These are phyloP conservation scores for Spodoptera litura DNA, from an alignment of 1,140 invertebrate genomes.

Conservation along the genomic window DNA sequence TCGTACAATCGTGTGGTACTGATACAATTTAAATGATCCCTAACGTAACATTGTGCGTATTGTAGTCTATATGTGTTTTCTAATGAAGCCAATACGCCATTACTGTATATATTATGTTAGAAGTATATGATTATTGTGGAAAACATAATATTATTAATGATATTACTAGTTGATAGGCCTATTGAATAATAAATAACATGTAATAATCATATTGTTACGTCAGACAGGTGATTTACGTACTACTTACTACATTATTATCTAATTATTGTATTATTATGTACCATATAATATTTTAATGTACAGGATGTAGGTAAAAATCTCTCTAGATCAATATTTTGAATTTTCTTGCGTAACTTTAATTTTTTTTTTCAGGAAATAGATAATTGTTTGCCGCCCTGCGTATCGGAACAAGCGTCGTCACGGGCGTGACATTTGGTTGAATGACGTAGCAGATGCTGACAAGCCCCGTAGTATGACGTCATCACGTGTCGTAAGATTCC, in stretches of 20 bases:
- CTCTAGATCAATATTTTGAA: too few species aligned
- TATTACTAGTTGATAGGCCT: too few species aligned
- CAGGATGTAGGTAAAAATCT: too few species aligned
- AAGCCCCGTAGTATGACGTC: conserved; percentile 29
- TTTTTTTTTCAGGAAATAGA: background rate
- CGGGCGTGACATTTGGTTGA: conserved; percentile 34
- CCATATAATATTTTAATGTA: too few species aligned
- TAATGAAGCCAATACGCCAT: background rate
- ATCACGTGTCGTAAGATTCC: conserved; percentile 42
- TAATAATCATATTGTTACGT: too few species aligned
- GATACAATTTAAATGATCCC: conserved; percentile 16
- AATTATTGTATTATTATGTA: too few species aligned
- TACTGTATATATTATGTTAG: background rate
- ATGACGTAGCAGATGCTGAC: conserved; percentile 47
- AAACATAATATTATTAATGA: too few species aligned
- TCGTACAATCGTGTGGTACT: conserved; percentile 17
- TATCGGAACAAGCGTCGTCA: conserved; percentile 42
- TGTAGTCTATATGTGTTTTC: conserved; percentile 6
- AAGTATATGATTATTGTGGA: too few species aligned
- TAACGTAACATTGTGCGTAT: background rate
- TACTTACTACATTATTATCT: too few species aligned
- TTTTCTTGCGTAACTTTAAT: too few species aligned
- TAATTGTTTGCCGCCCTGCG: conserved; percentile 23
- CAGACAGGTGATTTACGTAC: too few species aligned
- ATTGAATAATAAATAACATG: too few species aligned